phyloP scores from a whole-genome alignment of 2,888 invertebrate species.

The Papilio protenor region DNA sequence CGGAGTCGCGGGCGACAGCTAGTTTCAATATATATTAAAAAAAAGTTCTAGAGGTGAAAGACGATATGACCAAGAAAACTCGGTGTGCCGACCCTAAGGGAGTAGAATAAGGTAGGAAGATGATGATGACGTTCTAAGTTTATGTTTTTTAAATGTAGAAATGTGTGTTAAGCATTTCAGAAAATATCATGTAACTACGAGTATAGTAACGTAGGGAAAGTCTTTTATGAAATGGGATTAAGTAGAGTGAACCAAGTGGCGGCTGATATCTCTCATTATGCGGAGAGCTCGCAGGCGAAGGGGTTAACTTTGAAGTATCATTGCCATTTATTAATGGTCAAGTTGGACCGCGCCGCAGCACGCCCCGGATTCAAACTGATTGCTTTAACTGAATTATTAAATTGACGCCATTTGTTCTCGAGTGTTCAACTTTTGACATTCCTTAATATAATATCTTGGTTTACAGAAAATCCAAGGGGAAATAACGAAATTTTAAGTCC shows the following conservation, averaged over 20 bases:
- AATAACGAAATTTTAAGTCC: neutral
- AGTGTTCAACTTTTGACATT: conserved; percentile 46
- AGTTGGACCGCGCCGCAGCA: conserved; percentile 66
- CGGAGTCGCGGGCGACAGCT: no score
- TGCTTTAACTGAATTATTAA: conserved; percentile 80
- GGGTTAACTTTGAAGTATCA: conserved; percentile 84
- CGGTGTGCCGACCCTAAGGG: no score
- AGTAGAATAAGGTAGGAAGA: no score
- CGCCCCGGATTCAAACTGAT: conserved; percentile 74
- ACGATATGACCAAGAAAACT: no score
- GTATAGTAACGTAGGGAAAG: neutral
- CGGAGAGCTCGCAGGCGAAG: conserved; percentile 56
- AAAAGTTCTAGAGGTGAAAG: no score
- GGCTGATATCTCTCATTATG: conserved; percentile 72
- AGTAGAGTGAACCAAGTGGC: conserved; percentile 56
- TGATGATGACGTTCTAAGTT: no score
- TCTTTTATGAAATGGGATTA: conserved; percentile 45
- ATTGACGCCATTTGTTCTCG: conserved; percentile 73
- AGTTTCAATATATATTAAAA: no score
- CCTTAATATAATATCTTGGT: conserved; percentile 15
- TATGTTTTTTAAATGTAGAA: neutral
- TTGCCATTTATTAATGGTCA: conserved; percentile 84
- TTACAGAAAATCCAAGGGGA: neutral
- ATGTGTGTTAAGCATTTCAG: neutral
- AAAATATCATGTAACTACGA: neutral